Base-by-base conservation (phyloP, 2,113 vertebrate genomes). In the Corvus cornix region DNA sequence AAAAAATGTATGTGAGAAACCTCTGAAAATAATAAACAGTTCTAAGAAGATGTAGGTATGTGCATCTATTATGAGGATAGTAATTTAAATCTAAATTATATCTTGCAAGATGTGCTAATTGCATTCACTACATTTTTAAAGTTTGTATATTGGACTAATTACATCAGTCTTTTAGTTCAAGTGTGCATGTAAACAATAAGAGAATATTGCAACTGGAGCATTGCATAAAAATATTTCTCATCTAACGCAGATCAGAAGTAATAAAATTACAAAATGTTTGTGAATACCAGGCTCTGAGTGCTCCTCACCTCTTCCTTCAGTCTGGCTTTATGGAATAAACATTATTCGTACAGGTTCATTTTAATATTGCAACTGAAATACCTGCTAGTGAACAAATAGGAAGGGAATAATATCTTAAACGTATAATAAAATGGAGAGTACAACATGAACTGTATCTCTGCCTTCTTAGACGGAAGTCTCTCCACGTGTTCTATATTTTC, bases 61-160 rank as follows among this genome's bases (percentile, higher is more conserved):
- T 52, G 39, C 1, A 6, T 51, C 30, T 75, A 31, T 39, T 58
- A 60, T 52, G 49, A 73, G 37, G 49, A n/a, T 59, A 49, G 41
- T 56, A 30, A 78, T 92, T 97, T 96, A 84, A 67, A 46, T 92
- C 37, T 64, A 37, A 93, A 48, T 86, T 93, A 12, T 33, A 52
- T 94, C 37, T 73, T 87, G 20, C 30, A 85, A 56, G 60, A 60
- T 41, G 46, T 59, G n/a, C 46, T 93, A 43, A 91, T 66, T 86
- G 23, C 27, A 26, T 84, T 84, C 68, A 35, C 30, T 80, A 46
- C 17, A 13, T 62, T 66, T 92, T 83, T 52, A 10, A 90, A 59
- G 55, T 81, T 88, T 93, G 33, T 7, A 2, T 86, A 7, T 70
- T 64, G 63, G n/a, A 35, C 16, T 81, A 72, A 83, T 91, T 92